Percentiles rank a stretch among this genome's conserved stretches.
phyloP scores from a whole-genome alignment of 1,140 invertebrate genomes.

The Anadara kagoshimensis region DNA sequence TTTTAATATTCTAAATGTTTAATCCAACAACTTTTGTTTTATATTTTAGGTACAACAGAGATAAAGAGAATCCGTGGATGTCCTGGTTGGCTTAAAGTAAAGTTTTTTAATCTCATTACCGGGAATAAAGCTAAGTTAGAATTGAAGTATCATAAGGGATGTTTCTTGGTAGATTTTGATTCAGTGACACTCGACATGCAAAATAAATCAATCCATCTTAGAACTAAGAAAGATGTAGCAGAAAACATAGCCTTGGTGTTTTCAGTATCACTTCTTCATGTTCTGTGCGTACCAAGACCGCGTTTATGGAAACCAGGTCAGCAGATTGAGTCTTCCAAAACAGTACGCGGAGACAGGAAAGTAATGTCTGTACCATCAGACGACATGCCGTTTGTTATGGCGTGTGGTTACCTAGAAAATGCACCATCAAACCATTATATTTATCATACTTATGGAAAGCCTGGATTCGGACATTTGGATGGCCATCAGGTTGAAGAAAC shows the following conservation, averaged over 20 bases:
- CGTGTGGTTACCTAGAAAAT: conserved; percentile 60
- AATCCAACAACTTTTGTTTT: no score
- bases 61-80: no score
- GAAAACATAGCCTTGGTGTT: conserved; percentile 67
- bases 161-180: no score
- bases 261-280: conserved; percentile 64
- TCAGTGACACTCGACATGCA: no score
- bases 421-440: conserved; percentile 68
- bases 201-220: conserved; percentile 2
- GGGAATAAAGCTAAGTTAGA: no score
- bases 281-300: conserved; percentile 66
- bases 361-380: conserved; percentile 12
- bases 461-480: conserved; percentile 1
- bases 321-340: conserved; percentile 9
- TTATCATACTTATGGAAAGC: conserved; percentile 27
- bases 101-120: no score
- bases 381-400: conserved; percentile 62
- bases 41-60: no score
- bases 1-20: no score
- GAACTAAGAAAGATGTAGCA: conserved; percentile 42
- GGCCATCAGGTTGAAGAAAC: not conserved
- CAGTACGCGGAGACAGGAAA: conserved; percentile 12
- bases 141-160: no score
- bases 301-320: conserved; percentile 53
- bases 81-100: no score